Base-by-base conservation (phyloP, 2,797 vertebrate genomes). In the Enteromius argenteus region DNA sequence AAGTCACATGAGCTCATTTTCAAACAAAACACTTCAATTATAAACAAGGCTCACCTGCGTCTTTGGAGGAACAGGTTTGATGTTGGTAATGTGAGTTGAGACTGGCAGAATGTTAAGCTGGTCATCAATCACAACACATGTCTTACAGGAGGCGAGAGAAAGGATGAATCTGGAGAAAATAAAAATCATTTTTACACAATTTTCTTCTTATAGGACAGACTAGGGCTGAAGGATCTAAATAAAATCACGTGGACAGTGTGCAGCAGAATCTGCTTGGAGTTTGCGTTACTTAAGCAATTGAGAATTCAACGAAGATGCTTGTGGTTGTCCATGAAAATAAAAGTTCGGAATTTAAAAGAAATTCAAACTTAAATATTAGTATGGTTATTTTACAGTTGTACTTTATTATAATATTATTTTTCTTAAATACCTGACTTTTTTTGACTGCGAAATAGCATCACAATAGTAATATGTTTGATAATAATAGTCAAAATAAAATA, bases 21-120 rank as follows among this genome's bases (percentile, higher is more conserved):
- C 8, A 44, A 27, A 71, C n/a, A 71, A 3, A n/a, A 17, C 23
- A 60, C 9, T 27, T 4, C 0, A 15, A 17, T n/a, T 46, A 10
- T 42, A 17, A 42, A 73, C 10, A 32, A 68, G 23, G 56, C 92
- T 85, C 84, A 98, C 98, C 94, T 94, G 96, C 0, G 95, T 95
- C 91, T 95, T 97, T 0, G 97, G 96, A 3, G 97, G 96, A 0
- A 99, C 83, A 0, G 98, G 94, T 56, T 96, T 96, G 82, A 99
- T 98, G 92, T 93, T 97, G 42, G 96, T 95, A 60, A 95, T 85
- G 0, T 99, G 97, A 87, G 96, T 98, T 86, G 98, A 99, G 89
- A 99, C 92, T 8, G 98, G 98, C 86, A 99, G 92, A 89, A 99
- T 96, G 85, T 96, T 98, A 86, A 99, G 97, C 56, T 98, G 97